Evolutionary conservation across 2,113 vertebrate species (phyloP), one percentile per base, ranked within the genome.

Genomic region (Hippocampus abdominalis): DNA sequence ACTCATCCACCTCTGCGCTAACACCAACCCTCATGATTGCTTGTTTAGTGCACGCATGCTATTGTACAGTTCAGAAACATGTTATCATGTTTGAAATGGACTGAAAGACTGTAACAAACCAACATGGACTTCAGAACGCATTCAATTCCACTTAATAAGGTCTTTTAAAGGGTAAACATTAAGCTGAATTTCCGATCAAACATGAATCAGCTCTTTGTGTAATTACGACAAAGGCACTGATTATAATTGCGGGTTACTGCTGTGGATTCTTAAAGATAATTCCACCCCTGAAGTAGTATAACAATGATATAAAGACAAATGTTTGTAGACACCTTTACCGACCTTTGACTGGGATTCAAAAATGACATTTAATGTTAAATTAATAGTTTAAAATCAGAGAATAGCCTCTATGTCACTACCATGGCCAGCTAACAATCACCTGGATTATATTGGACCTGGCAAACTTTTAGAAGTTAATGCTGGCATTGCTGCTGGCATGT

Each of bases 161-260:
- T 60, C 27, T 36, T 36, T 32, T 7, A 29, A 60, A 32, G 57
- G 57, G 27, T 18, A 60, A 60, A 60, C 57, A 60, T 29, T 32
- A 32, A 18, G 57, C 57, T 60, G 16, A 29, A 29, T 32, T 54
- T 23, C 6, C 27, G 8, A 60, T 60, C 57, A 60, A 60, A 60
- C 57, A 32, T 60, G 57, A 32, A 36, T 32, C 57, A 9, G 57
- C 32, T 32, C 13, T 60, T 29, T 59, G 12, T 59, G 57, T 42
- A 44, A 64, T 46, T 46, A 42, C 62, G 18, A 64, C 23, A 25
- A 46, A 46, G 63, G 8, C 42, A 46, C 74, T 73, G 70, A 71
- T 80, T 80, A 25, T 81, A 80, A 80, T 73, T 59, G 27, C 53
- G 64, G 66, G 70, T 69, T 72, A 69, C 62, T 71, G 40, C n/a